Percentiles rank a stretch among this genome's conserved stretches.
phyloP scores from a whole-genome alignment of 2,113 vertebrate genomes.

The Solea solea region DNA sequence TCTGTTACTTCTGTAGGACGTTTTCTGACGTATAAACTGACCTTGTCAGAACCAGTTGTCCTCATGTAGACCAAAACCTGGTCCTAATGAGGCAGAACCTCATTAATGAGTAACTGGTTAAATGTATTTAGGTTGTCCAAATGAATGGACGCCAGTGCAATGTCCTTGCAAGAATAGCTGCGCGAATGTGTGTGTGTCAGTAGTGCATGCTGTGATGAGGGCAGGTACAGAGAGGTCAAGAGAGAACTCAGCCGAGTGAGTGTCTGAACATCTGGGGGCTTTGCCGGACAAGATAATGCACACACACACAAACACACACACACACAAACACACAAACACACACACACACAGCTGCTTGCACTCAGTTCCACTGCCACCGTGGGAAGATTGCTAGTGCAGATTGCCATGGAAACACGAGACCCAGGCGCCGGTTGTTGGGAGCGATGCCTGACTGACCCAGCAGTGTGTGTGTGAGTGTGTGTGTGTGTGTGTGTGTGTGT shows the following conservation, averaged over 20 bases:
- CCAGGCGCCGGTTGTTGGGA: constrained; percentile 73
- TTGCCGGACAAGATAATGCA: constrained; percentile 66
- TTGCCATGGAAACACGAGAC: constrained; percentile 78
- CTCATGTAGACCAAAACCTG: no score
- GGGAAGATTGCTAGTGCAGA: constrained; percentile 75
- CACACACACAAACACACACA: constrained; percentile 28
- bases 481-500: constrained; percentile 67
- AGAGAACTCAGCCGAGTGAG: constrained; percentile 72
- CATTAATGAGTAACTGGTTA: no score
- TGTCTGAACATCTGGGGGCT: constrained; percentile 79
- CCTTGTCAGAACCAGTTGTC: no score
- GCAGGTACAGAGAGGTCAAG: constrained; percentile 70
- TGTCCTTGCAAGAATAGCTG: background rate
- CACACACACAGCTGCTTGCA: constrained; percentile 25
- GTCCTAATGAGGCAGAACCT: no score
- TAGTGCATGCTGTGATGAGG: constrained; percentile 30
- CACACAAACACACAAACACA: constrained; percentile 36
- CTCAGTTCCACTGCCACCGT: constrained; percentile 73
- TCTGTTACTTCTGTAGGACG: no score
- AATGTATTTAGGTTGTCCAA: no score
- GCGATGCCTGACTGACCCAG: constrained; percentile 61
- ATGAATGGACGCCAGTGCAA: no score
- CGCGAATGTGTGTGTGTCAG: background rate
- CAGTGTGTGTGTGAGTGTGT: constrained; percentile 64
- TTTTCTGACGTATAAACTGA: no score